A percentile compares a stretch with the other conserved stretches of the same genome.
These are phyloP conservation scores for Oncorhynchus keta DNA, from an alignment of 2,113 vertebrate species.

Conservation along the genomic window DNA sequence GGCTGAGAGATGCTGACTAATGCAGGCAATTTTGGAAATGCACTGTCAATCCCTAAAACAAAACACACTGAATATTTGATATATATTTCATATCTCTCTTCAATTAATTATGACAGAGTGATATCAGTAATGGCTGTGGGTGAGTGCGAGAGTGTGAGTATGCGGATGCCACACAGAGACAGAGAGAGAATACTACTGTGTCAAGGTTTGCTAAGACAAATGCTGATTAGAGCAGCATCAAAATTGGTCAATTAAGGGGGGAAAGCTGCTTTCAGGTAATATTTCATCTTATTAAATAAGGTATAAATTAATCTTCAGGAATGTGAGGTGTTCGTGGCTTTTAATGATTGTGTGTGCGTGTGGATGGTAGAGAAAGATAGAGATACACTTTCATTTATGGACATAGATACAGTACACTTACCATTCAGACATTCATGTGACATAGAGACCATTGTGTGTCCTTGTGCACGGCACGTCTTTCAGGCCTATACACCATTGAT, in stretches of 20 bases:
- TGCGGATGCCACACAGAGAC: conserved; percentile 14
- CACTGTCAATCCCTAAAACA: conserved; percentile 57
- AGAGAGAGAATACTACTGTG: conserved; percentile 47
- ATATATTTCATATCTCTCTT: conserved; percentile 24
- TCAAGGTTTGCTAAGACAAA: conserved; percentile 59
- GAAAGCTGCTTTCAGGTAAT: conserved; percentile 68
- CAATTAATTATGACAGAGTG: conserved; percentile 50
- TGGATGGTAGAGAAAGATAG: background rate
- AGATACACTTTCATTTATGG: background rate
- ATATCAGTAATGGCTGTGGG: conserved; percentile 27
- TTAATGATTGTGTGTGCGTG: conserved; percentile 27
- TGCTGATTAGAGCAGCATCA: conserved; percentile 61
- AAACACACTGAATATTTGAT: conserved; percentile 69
- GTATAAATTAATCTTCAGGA: conserved; percentile 67
- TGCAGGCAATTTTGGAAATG: conserved; percentile 52
- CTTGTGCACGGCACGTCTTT: background rate
- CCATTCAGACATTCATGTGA: background rate
- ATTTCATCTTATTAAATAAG: conserved; percentile 70
- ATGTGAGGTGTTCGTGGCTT: conserved; percentile 46
- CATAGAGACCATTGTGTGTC: background rate
- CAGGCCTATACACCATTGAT: conserved; percentile 19
- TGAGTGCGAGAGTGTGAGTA: background rate
- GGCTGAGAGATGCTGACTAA: conserved; percentile 63
- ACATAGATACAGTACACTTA: background rate
- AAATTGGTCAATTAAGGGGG: conserved; percentile 68